These are phyloP conservation scores for Cryptoprocta ferox DNA, from an alignment of 2,797 vertebrate genomes.

Conservation along the genomic window DNA sequence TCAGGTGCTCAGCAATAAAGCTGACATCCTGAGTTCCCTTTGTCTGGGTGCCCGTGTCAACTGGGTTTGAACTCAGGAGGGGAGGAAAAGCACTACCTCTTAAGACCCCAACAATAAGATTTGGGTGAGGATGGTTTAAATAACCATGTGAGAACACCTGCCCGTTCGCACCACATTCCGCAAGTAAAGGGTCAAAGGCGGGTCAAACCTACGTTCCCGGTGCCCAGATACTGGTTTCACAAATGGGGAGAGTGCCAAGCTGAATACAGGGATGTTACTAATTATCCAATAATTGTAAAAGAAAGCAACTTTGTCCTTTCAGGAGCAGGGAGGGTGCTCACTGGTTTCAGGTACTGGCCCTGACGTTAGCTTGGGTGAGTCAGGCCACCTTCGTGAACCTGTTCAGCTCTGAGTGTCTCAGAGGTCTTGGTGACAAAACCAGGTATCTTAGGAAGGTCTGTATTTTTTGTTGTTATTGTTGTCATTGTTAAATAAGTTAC, in stretches of 20 bases:
- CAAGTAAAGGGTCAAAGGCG: slow-evolving; percentile 23
- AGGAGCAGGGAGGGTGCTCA: neutral
- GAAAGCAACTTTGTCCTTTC: neutral
- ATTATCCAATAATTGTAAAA: neutral
- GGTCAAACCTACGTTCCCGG: neutral
- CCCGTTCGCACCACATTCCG: neutral
- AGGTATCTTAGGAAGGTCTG: neutral
- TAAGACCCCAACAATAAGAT: neutral
- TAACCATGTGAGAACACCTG: neutral
- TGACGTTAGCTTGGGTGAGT: neutral
- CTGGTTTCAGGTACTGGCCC: neutral
- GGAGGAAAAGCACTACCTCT: neutral
- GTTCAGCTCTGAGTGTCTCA: neutral
- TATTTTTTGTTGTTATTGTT: too few species aligned
- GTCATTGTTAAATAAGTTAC: neutral
- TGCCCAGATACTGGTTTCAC: neutral
- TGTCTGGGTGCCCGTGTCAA: slow-evolving; percentile 19
- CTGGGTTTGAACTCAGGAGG: neutral
- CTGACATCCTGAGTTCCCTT: neutral
- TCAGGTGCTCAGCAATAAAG: neutral
- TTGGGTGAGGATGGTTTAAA: neutral
- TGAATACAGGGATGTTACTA: neutral
- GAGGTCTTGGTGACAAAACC: neutral
- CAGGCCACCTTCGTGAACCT: neutral
- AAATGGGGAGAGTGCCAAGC: neutral